Evolutionary conservation across 2,797 vertebrate species (phyloP).

Genomic region (Eptatretus atami): DNA sequence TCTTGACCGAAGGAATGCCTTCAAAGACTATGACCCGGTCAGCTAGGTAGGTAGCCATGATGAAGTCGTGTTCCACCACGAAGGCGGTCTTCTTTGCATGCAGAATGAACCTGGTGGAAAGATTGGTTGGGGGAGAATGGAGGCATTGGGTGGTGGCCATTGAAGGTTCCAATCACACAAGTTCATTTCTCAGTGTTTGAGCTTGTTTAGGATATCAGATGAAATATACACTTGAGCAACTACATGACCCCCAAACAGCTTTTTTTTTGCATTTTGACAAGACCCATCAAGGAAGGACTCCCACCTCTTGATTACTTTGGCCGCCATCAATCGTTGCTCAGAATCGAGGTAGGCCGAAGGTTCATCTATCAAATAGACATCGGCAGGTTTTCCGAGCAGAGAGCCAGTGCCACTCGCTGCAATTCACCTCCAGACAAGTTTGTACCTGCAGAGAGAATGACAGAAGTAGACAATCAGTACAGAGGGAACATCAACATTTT

Average conservation of each 20-base stretch:
- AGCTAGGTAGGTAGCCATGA: conserved; percentile 86
- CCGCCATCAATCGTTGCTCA: conserved; percentile 78
- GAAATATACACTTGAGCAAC: too few relatives aligned
- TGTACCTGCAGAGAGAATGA: conserved; percentile 29
- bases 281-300: neutral
- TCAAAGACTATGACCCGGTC: conserved; percentile 94
- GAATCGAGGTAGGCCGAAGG: conserved; percentile 87
- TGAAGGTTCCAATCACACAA: neutral
- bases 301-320: conserved; percentile 81
- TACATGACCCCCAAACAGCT: too few relatives aligned
- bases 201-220: too few relatives aligned
- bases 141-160: neutral
- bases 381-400: conserved; percentile 86
- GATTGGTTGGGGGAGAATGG: neutral
- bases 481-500: too few relatives aligned
- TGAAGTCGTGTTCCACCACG: conserved; percentile 91
- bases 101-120: conserved; percentile 45
- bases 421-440: conserved; percentile 66
- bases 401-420: conserved; percentile 59
- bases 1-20: conserved; percentile 50
- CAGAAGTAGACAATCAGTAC: too few relatives aligned
- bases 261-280: too few relatives aligned
- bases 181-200: too few relatives aligned
- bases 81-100: conserved; percentile 90
- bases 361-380: conserved; percentile 88